A percentile compares a stretch with the other conserved stretches of the same genome.
phyloP scores from a whole-genome alignment of 2,888 invertebrate genomes.

The Cancer borealis region DNA sequence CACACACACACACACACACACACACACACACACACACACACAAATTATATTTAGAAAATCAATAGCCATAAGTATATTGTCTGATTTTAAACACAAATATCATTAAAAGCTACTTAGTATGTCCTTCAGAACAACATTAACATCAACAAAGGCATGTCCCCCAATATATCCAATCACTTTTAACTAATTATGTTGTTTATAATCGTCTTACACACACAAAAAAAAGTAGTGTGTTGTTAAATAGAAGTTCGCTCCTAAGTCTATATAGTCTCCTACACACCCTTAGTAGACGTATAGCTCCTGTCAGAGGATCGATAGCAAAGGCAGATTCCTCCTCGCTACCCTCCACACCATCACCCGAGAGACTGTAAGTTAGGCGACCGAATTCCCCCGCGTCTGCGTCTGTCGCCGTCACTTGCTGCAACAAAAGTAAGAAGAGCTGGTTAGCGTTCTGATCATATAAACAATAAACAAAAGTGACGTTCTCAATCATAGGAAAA shows the following conservation, averaged over 20 bases:
- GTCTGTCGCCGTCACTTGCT: slow-evolving; percentile 56
- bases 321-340: not conserved
- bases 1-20: no score
- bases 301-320: slow-evolving; percentile 30
- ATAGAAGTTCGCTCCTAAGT: not conserved
- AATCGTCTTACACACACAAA: not conserved
- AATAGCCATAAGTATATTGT: no score
- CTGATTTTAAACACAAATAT: no score
- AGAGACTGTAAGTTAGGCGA: slow-evolving; percentile 8
- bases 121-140: no score
- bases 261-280: slow-evolving; percentile 15
- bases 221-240: not conserved
- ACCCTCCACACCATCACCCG: slow-evolving; percentile 30
- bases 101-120: no score
- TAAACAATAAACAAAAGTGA: not conserved
- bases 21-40: no score
- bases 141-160: no score
- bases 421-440: not conserved
- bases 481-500: not conserved
- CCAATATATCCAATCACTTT: not conserved
- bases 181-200: not conserved
- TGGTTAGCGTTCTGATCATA: not conserved
- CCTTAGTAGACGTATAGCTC: slow-evolving; percentile 46
- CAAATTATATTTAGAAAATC: no score
- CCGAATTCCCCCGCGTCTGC: slow-evolving; percentile 36